Evolutionary conservation across 2,113 vertebrate species (phyloP).

Genomic region (Psammodynastes pulverulentus): DNA sequence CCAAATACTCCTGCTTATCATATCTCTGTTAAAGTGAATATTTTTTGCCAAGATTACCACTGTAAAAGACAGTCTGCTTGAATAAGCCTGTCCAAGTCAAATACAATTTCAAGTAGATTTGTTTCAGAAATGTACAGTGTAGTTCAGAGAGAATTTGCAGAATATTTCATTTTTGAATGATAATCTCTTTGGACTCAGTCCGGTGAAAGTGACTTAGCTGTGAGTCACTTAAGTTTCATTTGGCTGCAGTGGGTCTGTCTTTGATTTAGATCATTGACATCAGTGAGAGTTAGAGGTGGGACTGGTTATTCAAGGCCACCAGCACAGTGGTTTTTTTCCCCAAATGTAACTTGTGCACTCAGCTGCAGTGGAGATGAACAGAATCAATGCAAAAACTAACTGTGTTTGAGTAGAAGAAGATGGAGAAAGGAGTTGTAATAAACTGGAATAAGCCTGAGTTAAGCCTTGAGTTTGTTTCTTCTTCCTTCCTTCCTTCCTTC

Average conservation of each 20-base stretch:
- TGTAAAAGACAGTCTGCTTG: background rate
- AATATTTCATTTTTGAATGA: background rate
- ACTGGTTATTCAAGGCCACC: background rate
- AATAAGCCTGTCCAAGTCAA: background rate
- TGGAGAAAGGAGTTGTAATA: background rate
- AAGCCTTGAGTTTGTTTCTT: too few relatives aligned
- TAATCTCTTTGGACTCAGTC: background rate
- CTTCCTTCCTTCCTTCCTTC: background rate
- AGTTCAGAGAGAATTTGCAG: background rate
- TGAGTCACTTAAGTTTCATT: background rate
- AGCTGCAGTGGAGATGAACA: background rate
- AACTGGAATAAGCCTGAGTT: background rate
- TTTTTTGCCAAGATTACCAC: background rate
- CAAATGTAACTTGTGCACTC: too few relatives aligned
- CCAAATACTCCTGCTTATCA: constrained; percentile 60
- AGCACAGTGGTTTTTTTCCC: background rate
- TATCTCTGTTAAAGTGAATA: constrained; percentile 32
- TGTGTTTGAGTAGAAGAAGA: background rate
- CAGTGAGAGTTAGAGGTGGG: background rate
- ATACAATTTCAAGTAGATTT: background rate
- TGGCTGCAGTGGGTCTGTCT: background rate
- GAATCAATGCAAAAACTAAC: background rate
- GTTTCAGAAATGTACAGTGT: background rate
- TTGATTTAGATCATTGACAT: background rate
- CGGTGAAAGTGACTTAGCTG: background rate